Base-by-base conservation (phyloP, 2,888 invertebrate species). In the Chymomyza caudatula region DNA sequence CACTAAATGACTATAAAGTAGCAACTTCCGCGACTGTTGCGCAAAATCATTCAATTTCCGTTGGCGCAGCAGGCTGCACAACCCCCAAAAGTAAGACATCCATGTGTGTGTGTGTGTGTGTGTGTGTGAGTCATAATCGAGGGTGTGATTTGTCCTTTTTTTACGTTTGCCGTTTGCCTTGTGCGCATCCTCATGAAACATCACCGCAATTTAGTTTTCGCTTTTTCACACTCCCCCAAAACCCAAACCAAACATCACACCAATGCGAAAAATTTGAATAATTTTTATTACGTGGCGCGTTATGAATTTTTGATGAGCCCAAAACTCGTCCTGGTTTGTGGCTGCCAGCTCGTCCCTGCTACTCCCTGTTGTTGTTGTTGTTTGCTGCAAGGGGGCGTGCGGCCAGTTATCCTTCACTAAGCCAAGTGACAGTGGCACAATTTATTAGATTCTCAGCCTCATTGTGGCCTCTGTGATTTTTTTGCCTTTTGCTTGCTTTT, bases 21-120 rank as follows among this genome's bases (percentile, higher is more conserved):
- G 87, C 78, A 83, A 87, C 88, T 88, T 88, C 88, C 88, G 87
- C 78, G 80, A 77, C 85, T 84, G 83, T 88, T 88, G 88, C 87
- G 88, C 88, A 88, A 88, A 88, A 88, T 88, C 86, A 88, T 88
- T 88, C 88, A 88, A 88, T 88, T 88, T 88, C 88, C 88, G 88
- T 74, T 82, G 69, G 74, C 62, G 66, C 86, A 77, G 43, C 47
- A 23, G 65, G 56, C 19, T 13, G 53, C 53, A 15, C 53, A 22
- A 47, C 47, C 25, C n/a, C 53, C 53, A 13, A 13, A 17, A 17
- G n/a, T 15, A 15, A 20, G 23, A 19, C 37, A 56, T 22, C 17
- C 64, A 61, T 49, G 52, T 51, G 58, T 60, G 43, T 61, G 42
- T 43, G 19, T 49, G 42, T 56, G 29, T 66, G 67, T 54, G 61